These are phyloP conservation scores for Chaetogeoica ovagalla DNA, from an alignment of 2,888 invertebrate species.

Conservation along the genomic window DNA sequence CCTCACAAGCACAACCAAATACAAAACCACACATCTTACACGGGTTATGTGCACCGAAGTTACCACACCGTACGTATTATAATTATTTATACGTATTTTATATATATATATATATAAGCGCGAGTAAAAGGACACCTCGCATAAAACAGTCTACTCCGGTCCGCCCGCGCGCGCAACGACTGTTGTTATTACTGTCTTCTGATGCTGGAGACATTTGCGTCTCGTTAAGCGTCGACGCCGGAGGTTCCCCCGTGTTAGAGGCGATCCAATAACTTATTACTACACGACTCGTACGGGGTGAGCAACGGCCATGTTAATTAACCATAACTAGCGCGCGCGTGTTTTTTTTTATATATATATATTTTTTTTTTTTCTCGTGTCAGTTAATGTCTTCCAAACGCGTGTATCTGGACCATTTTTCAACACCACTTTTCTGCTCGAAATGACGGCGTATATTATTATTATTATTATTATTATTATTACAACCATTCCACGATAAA, in stretches of 20 bases:
- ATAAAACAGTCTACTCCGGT: no score
- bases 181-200: not conserved
- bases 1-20: no score
- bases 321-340: constrained; percentile 26
- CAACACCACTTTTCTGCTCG: constrained; percentile 33
- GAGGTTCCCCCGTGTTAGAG: constrained; percentile 5
- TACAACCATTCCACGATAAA: no score
- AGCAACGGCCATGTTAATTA: constrained; percentile 39
- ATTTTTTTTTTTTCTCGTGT: not conserved
- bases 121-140: no score
- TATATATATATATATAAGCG: no score
- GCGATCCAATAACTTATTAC: constrained; percentile 26
- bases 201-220: constrained; percentile 34
- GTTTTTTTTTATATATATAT: not conserved
- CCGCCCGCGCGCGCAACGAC: not conserved
- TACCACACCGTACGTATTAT: no score
- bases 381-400: constrained; percentile 28
- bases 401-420: constrained; percentile 8
- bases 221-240: constrained; percentile 36
- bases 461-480: not conserved
- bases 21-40: no score
- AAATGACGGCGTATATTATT: not conserved
- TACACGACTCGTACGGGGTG: not conserved
- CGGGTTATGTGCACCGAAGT: no score
- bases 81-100: no score